Conservation (phyloP, 2,888 invertebrate genomes). For the Norana najaformis region DNA sequence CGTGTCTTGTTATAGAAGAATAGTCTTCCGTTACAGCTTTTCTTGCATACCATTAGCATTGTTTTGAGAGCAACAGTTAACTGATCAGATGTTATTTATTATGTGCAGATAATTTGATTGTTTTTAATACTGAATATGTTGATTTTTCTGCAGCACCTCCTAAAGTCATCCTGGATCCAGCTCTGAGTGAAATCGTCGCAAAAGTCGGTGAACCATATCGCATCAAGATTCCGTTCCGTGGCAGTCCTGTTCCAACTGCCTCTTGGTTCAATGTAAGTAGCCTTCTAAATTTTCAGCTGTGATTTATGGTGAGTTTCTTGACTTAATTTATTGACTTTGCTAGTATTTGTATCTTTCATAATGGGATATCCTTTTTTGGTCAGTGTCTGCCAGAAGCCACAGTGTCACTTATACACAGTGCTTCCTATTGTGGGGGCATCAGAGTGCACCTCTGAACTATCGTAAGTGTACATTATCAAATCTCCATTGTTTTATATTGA, state of each 20-base stretch:
- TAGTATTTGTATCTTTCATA: not conserved
- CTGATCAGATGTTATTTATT: not conserved
- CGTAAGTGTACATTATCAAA: too few relatives aligned
- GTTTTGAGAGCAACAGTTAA: not conserved
- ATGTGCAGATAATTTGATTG: not conserved
- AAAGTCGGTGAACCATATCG: conserved; percentile 94
- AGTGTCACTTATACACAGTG: too few relatives aligned
- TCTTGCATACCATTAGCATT: not conserved
- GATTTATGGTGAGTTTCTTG: not conserved
- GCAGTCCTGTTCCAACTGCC: conserved; percentile 74
- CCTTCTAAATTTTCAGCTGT: not conserved
- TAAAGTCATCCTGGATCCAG: conserved; percentile 83
- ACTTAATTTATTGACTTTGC: not conserved
- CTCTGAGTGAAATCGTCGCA: conserved; percentile 80
- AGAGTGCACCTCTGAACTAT: not conserved
- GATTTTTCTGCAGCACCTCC: conserved; percentile 71
- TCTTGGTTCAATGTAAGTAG: conserved; percentile 77
- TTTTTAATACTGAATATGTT: not conserved
- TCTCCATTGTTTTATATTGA: not conserved
- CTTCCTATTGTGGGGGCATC: too few relatives aligned
- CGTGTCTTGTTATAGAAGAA: not conserved
- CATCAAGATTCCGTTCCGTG: conserved; percentile 91
- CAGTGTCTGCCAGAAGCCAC: not conserved
- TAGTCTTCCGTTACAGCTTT: not conserved
- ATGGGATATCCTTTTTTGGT: not conserved